Evolutionary conservation across 2,113 vertebrate species (phyloP).

Genomic region (Ceyx melanurus): DNA sequence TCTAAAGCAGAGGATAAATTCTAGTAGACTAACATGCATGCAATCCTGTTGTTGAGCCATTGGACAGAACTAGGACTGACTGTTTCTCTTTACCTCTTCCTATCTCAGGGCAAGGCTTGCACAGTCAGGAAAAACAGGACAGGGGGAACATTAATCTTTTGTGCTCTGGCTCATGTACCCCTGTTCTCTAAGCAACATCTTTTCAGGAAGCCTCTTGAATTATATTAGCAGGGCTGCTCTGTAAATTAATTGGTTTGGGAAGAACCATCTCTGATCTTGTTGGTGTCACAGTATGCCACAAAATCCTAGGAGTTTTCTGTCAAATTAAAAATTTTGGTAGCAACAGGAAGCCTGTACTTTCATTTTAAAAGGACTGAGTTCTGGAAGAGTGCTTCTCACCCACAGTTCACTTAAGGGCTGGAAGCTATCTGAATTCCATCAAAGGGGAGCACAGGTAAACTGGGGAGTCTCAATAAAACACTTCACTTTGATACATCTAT

Average conservation of each 20-base stretch:
- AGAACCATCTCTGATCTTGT: neutral
- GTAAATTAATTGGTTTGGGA: neutral
- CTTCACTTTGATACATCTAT: neutral
- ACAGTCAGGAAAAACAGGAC: neutral
- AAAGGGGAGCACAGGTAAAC: neutral
- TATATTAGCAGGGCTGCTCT: neutral
- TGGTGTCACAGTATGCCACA: accelerated
- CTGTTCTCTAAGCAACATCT: neutral
- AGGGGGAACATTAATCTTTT: neutral
- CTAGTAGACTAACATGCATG: neutral
- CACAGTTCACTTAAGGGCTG: neutral
- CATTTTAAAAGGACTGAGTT: neutral
- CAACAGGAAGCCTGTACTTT: neutral
- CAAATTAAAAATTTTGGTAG: neutral
- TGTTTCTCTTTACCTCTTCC: neutral
- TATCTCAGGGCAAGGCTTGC: neutral
- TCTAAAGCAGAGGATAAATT: neutral
- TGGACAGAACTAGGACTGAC: neutral
- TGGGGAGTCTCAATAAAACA: neutral
- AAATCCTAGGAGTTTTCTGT: neutral
- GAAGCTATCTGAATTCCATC: neutral
- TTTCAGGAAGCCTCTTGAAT: neutral
- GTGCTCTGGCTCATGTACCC: neutral
- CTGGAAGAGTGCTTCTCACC: neutral
- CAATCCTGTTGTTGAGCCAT: neutral